Evolutionary conservation across 2,113 vertebrate genomes (phyloP).

Genomic region (Monopterus albus): DNA sequence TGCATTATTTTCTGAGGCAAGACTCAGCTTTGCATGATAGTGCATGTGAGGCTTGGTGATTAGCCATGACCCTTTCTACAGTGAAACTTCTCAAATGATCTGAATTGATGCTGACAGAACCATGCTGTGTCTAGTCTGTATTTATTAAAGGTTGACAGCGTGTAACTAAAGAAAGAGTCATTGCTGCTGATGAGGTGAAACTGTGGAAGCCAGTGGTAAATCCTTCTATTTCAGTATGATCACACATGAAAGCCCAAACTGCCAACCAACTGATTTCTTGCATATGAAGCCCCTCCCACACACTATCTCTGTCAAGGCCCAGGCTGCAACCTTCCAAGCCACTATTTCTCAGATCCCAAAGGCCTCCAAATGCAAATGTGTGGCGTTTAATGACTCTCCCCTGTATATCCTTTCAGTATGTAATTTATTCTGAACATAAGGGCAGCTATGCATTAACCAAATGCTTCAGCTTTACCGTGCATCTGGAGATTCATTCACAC

Average conservation of each 20-base stretch:
- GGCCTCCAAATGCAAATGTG: conserved; percentile 52
- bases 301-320: conserved; percentile 18
- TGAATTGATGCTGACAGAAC: conserved; percentile 54
- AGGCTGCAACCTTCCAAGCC: conserved; percentile 40
- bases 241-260: conserved; percentile 59
- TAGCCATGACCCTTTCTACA: background rate
- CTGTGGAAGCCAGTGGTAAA: conserved; percentile 30
- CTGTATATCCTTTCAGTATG: conserved; percentile 27
- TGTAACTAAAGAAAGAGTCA: conserved; percentile 61
- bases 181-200: conserved; percentile 60
- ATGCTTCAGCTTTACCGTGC: conserved; percentile 3
- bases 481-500: background rate
- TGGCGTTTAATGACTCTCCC: conserved; percentile 38
- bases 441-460: conserved; percentile 33
- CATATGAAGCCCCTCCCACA: conserved; percentile 46
- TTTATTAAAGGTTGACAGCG: conserved; percentile 68
- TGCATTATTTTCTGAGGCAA: conserved; percentile 1
- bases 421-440: conserved; percentile 54
- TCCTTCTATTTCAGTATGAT: conserved; percentile 43
- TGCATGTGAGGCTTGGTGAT: conserved; percentile 5
- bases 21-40: background rate
- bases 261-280: conserved; percentile 45
- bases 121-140: conserved; percentile 57
- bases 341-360: conserved; percentile 30
- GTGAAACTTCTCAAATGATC: conserved; percentile 46